Base-by-base conservation (phyloP, 35 echinoderm and acorn worm species). In the Ptychodera flava region DNA sequence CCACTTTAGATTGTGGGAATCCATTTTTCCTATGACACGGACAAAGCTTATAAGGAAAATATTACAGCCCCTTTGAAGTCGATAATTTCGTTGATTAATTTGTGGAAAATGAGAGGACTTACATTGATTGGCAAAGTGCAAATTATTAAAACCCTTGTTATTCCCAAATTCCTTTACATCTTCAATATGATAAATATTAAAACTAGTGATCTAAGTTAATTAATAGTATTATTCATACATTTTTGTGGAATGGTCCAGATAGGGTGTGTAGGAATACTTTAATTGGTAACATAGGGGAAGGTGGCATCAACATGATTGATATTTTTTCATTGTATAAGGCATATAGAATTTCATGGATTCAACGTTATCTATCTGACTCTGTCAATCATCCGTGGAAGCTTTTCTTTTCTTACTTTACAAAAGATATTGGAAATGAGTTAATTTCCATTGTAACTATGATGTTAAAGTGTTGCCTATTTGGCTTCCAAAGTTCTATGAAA, bases 221-320 rank as follows among this genome's bases (percentile, higher is more conserved):
- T 31, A 80, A 89, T 27, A 82, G 31, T 64, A 31, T 15, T 83
- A 89, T 38, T n/a, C 83, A 82, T 76, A 31, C 81, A 31, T 89
- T 89, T 33, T 76, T 89, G 0, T 89, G 87, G 87, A 32, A 0
- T 0, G 36, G 87, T 52, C 79, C 79, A n/a, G 87, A 89, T n/a
- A 89, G 83, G 79, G 16, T 89, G 28, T 35, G 83, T 28, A n/a
- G 79, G 10, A 29, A 28, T 64, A 89, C 87, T 31, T 38, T 75
- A 33, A 77, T 89, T 36, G 78, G 33, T 27, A 79, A 79, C 15
- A 89, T 83, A 10, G 1, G 1, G 10, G 87, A 89, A 0, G 80
- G 36, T 12, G 37, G 80, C 33, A 29, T 89, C 14, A 89, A 33
- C 0, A 38, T 37, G 33, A 89, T 75, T 33, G 27, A 89, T 76